These are phyloP conservation scores for Cossypha niveicapilla DNA, from an alignment of 2,797 vertebrate species.

Conservation along the genomic window DNA sequence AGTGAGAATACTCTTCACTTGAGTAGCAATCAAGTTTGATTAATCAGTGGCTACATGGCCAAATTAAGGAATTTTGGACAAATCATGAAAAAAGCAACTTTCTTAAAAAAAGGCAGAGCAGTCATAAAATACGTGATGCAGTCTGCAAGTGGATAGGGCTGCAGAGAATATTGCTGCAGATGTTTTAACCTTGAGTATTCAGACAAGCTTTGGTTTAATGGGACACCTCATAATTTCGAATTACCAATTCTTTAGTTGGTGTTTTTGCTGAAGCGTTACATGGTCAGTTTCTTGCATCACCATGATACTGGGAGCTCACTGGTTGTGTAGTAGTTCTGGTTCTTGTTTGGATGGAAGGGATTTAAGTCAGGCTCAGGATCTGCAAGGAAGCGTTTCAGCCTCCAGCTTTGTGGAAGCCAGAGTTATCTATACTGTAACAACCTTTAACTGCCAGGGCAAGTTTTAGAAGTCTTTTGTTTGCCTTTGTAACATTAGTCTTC, in stretches of 20 bases:
- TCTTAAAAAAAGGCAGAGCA: neutral
- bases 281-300: accelerated
- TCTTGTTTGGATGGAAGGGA: too few species aligned
- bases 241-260: neutral
- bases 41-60: neutral
- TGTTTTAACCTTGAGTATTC: accelerated
- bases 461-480: neutral
- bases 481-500: neutral
- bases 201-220: neutral
- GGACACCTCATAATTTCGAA: neutral
- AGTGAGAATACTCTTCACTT: neutral
- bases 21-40: accelerated
- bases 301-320: neutral
- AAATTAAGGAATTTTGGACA: neutral
- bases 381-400: neutral
- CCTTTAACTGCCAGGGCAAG: neutral
- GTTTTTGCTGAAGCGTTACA: neutral
- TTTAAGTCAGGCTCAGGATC: neutral
- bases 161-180: neutral
- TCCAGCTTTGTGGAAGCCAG: neutral
- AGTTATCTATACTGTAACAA: neutral
- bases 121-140: neutral
- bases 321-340: neutral
- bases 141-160: neutral
- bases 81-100: neutral